Conservation (phyloP, 2,888 invertebrate species). For the Drosophila hawaiiensis region DNA sequence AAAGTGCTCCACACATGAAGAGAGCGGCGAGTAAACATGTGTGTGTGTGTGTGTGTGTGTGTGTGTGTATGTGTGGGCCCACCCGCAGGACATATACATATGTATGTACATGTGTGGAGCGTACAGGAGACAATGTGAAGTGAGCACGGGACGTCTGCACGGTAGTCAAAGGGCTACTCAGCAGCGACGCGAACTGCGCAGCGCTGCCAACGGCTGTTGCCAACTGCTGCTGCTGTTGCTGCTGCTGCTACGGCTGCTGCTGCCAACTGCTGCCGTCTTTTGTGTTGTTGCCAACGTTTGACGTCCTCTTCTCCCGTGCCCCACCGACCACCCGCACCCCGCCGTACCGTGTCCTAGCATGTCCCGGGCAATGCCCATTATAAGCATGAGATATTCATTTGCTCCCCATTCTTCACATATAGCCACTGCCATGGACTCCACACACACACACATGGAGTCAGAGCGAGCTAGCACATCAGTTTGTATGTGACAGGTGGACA, state of each 20-base stretch:
- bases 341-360: constrained; percentile 26
- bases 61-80: constrained; percentile 30
- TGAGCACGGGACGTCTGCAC: constrained; percentile 51
- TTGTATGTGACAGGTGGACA: constrained; percentile 42
- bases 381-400: constrained; percentile 82
- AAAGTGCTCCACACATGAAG: constrained; percentile 64
- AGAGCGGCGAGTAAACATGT: constrained; percentile 19
- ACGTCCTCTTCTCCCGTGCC: constrained; percentile 21
- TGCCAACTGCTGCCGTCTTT: neutral
- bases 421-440: constrained; percentile 72
- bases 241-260: constrained; percentile 1
- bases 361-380: constrained; percentile 82
- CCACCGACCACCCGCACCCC: neutral
- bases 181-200: constrained; percentile 26
- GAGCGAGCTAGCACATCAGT: constrained; percentile 65
- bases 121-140: constrained; percentile 64
- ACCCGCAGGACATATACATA: constrained; percentile 68
- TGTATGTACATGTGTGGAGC: constrained; percentile 25
- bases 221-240: neutral
- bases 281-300: constrained; percentile 37
- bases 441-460: constrained; percentile 29
- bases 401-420: constrained; percentile 80
- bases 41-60: constrained; percentile 2
- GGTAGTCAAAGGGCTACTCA: constrained; percentile 75
- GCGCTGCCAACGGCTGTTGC: constrained; percentile 2